phyloP scores from a whole-genome alignment of 2,797 vertebrate genomes.

The Aviceda cuculoides region DNA sequence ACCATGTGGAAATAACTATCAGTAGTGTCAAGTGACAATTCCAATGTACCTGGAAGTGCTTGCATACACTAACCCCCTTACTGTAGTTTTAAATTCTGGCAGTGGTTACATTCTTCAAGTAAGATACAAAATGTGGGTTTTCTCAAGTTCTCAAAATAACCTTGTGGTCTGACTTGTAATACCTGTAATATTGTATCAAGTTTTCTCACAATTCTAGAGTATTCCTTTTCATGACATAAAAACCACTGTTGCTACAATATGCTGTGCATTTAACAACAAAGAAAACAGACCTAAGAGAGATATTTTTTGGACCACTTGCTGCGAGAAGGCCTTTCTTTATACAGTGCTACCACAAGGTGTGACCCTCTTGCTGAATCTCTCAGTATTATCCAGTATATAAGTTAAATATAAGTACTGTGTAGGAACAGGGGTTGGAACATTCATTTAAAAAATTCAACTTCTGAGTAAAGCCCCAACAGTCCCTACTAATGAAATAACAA shows the following conservation, averaged over 20 bases:
- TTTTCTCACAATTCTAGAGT: not conserved
- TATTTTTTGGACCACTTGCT: not conserved
- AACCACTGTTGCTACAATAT: not conserved
- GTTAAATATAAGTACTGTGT: not conserved
- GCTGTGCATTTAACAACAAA: not conserved
- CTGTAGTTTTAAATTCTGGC: not conserved
- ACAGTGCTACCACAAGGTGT: too few species aligned
- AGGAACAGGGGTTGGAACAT: not conserved
- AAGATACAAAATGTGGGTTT: not conserved
- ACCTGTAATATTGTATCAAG: not conserved
- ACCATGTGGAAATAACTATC: not conserved
- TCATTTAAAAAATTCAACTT: not conserved
- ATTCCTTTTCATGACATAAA: not conserved
- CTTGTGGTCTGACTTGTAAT: not conserved
- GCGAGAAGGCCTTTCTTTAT: not conserved
- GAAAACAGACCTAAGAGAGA: not conserved
- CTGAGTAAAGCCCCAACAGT: not conserved
- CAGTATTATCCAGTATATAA: not conserved
- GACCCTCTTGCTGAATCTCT: not conserved
- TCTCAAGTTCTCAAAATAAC: not conserved
- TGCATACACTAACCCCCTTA: not conserved
- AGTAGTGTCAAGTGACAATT: not conserved
- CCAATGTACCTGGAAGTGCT: not conserved
- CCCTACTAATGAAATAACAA: not conserved
- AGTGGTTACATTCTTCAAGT: not conserved